Evolutionary conservation across 2,113 vertebrate species (phyloP), one percentile per base, ranked within the genome.

Genomic region (Lonchura striata): DNA sequence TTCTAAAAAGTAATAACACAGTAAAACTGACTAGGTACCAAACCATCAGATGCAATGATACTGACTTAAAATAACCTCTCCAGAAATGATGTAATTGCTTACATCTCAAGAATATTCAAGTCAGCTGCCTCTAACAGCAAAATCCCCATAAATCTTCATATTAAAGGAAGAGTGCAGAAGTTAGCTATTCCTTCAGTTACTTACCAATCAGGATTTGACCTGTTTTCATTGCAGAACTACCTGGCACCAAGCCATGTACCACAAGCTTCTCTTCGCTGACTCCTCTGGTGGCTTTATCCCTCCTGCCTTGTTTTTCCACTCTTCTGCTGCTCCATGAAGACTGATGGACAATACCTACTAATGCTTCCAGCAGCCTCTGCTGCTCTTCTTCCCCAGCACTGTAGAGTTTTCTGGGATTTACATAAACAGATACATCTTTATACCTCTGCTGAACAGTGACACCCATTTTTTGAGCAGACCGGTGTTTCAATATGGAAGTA

Each of bases 161-260:
- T 56, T 42, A 46, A 77, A 85, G 22, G 41, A 53, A 39, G 41
- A 66, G 7, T 14, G 16, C 30, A 74, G 13, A 61, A 83, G 11
- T 49, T 49, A 18, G 50, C 46, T 65, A 20, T 18, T 71, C 27
- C 70, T 30, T 41, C 6, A 5, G 41, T 57, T 47, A 97, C 99
- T 99, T 95, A 99, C 99, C 99, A 2, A 99, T 99, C 10, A 99
- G 78, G 49, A 99, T 98, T 57, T 98, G 98, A 25, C 98, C 98
- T 7, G 98, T 98, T 96, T 98, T 99, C 93, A 98, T 97, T 53
- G 99, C 99, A 23, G 99, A 97, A 56, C 99, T 98, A n/a, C 98
- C 98, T 42, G 99, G 99, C 53, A 98, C 96, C 82, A 99, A 97
- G 41, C 99, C 98, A 33, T 99, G 98, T 16, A 99, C 98, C 30